Evolutionary conservation across 1,140 invertebrate genomes (phyloP).

Genomic region (Apis cerana): DNA sequence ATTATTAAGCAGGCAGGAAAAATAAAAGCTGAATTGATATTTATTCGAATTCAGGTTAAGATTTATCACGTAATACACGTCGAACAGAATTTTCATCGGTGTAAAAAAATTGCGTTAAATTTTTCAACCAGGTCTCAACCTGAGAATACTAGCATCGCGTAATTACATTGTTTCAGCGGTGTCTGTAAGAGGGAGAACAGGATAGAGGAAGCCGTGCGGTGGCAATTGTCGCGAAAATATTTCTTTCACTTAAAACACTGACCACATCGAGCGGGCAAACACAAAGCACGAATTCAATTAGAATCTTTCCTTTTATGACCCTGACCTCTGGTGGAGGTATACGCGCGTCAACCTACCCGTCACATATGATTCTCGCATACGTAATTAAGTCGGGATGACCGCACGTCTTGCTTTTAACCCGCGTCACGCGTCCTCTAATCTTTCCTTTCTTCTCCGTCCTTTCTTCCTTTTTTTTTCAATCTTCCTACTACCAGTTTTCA

Average conservation of each 20-base stretch:
- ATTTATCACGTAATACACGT: not conserved
- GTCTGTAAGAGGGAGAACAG: too few relatives aligned
- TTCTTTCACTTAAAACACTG: slow-evolving; percentile 18
- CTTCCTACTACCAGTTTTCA: too few relatives aligned
- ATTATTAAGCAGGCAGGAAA: too few relatives aligned
- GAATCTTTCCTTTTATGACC: slow-evolving; percentile 37
- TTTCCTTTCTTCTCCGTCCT: not conserved
- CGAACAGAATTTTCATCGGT: not conserved
- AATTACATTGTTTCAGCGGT: not conserved
- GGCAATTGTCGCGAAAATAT: slow-evolving; percentile 8
- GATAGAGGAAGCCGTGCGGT: not conserved
- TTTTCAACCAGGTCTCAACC: not conserved
- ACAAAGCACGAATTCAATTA: slow-evolving; percentile 46
- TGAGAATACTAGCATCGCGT: not conserved
- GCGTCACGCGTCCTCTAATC: slow-evolving; percentile 14
- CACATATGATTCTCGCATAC: slow-evolving; percentile 29
- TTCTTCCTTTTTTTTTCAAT: not conserved
- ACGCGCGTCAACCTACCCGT: not conserved
- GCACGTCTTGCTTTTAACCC: slow-evolving; percentile 27
- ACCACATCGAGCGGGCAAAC: not conserved
- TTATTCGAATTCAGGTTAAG: not conserved
- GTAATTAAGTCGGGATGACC: slow-evolving; percentile 39
- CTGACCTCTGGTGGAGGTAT: not conserved
- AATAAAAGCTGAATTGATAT: not conserved
- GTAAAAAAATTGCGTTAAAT: not conserved